Conservation (phyloP, 2,888 invertebrate species). For the Sussaba pulchella region DNA sequence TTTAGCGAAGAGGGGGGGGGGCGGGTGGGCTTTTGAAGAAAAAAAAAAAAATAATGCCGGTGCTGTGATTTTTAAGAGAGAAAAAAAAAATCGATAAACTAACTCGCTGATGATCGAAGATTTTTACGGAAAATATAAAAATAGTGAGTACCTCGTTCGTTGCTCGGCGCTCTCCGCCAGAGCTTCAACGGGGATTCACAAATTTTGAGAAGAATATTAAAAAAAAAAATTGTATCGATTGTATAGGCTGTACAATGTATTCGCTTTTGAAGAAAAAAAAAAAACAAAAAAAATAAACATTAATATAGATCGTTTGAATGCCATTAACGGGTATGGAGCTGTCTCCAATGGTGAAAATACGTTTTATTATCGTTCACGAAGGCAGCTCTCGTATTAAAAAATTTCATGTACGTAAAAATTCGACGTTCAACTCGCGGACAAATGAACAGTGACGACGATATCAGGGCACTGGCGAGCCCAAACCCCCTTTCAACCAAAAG, state of each 20-base stretch:
- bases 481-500: constrained; percentile 5
- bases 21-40: constrained; percentile 77
- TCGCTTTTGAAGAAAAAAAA: constrained; percentile 72
- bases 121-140: constrained; percentile 81
- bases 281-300: constrained; percentile 51
- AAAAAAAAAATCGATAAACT: constrained; percentile 63
- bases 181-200: constrained; percentile 67
- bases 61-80: constrained; percentile 82
- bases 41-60: constrained; percentile 76
- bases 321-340: constrained; percentile 61
- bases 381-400: constrained; percentile 67
- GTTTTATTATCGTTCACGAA: constrained; percentile 67
- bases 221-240: constrained; percentile 73
- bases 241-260: constrained; percentile 82
- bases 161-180: constrained; percentile 78
- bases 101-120: constrained; percentile 52
- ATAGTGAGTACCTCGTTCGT: constrained; percentile 83
- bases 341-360: constrained; percentile 71
- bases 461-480: constrained; percentile 24
- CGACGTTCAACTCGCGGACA: constrained; percentile 25
- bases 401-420: constrained; percentile 47
- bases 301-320: constrained; percentile 72
- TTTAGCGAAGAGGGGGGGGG: constrained; percentile 75
- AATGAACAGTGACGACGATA: constrained; percentile 25
- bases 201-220: constrained; percentile 44